Conservation (phyloP, 2,888 invertebrate genomes). For the Germaria angustata region DNA sequence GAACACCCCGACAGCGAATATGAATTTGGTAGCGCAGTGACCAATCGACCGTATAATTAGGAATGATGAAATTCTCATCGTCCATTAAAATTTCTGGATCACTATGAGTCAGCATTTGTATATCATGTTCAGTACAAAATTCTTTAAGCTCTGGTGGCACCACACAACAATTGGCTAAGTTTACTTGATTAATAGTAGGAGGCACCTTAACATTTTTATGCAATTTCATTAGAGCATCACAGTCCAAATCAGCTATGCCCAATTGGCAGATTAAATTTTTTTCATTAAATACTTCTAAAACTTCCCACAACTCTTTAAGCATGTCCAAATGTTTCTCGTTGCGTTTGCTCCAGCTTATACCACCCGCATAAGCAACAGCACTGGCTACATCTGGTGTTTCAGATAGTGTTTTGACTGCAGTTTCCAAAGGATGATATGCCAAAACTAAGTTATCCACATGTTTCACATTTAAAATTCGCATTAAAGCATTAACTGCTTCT, state of each 20-base stretch:
- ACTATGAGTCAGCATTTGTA: slow-evolving; percentile 96
- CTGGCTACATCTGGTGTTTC: slow-evolving; percentile 69
- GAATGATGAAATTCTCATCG: slow-evolving; percentile 82
- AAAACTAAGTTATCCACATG: slow-evolving; percentile 91
- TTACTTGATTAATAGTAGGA: slow-evolving; percentile 95
- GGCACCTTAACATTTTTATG: slow-evolving; percentile 89
- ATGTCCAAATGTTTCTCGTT: slow-evolving; percentile 81
- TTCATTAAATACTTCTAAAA: slow-evolving; percentile 86
- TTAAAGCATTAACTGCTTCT: slow-evolving; percentile 88
- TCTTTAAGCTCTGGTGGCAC: slow-evolving; percentile 94
- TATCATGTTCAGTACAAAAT: slow-evolving; percentile 94
- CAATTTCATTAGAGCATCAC: slow-evolving; percentile 87
- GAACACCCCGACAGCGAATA: slow-evolving; percentile 93
- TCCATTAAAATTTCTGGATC: slow-evolving; percentile 86
- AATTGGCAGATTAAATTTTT: slow-evolving; percentile 85
- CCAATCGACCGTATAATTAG: slow-evolving; percentile 85
- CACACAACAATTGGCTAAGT: slow-evolving; percentile 94
- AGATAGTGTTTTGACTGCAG: slow-evolving; percentile 69
- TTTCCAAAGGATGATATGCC: slow-evolving; percentile 84
- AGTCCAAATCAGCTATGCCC: slow-evolving; percentile 95
- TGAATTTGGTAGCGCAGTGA: slow-evolving; percentile 92
- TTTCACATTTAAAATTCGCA: slow-evolving; percentile 85
- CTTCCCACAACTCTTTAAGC: slow-evolving; percentile 88
- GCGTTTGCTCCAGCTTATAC: slow-evolving; percentile 81
- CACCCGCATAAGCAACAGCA: slow-evolving; percentile 57